phyloP scores from a whole-genome alignment of 2,797 vertebrate species.

The Trichosurus vulpecula region DNA sequence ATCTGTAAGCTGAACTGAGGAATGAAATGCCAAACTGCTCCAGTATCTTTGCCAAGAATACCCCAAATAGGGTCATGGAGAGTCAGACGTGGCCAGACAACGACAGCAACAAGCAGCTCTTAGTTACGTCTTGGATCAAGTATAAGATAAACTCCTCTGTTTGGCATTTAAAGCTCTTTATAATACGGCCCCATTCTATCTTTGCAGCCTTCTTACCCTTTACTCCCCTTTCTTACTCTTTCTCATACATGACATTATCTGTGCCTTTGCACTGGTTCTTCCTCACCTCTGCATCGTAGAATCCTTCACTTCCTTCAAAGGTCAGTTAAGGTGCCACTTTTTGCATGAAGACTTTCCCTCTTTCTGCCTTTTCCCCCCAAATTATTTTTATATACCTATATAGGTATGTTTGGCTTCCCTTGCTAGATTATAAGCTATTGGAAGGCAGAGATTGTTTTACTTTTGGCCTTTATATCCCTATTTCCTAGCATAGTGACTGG shows the following conservation, averaged over 20 bases:
- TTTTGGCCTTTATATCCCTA: background rate
- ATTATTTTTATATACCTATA: background rate
- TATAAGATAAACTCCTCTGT: background rate
- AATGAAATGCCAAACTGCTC: too few species aligned
- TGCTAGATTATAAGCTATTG: background rate
- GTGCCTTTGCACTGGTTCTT: background rate
- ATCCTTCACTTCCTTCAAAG: background rate
- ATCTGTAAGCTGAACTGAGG: background rate
- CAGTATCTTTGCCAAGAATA: background rate
- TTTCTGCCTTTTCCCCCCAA: background rate
- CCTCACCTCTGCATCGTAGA: background rate
- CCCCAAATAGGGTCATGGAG: background rate
- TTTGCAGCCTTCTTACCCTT: background rate
- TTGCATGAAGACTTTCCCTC: background rate
- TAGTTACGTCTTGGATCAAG: background rate
- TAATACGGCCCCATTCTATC: background rate
- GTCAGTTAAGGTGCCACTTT: background rate
- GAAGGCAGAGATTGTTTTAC: background rate
- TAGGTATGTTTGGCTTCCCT: background rate
- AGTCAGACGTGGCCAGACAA: background rate
- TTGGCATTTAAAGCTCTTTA: background rate
- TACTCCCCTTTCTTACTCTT: background rate
- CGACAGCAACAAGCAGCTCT: background rate
- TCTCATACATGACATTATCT: background rate
- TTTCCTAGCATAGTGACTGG: background rate